Base-by-base conservation (phyloP, 2,113 vertebrate genomes). In the Ailurus styani region DNA sequence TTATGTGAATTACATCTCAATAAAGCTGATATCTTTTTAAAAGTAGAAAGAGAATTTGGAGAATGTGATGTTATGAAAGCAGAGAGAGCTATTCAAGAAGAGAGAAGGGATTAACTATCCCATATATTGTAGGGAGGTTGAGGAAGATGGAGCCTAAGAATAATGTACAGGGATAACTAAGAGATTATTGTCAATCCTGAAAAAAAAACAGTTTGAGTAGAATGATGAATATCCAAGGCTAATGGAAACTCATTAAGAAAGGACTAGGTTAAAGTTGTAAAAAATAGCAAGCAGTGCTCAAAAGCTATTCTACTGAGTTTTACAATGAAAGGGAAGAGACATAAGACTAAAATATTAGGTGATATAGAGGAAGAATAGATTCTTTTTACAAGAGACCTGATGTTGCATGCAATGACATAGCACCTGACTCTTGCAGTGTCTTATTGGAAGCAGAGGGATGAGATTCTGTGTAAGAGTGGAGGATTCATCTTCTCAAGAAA, bases 221-320 rank as follows among this genome's bases (percentile, higher is more conserved):
- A 83, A 45, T 60, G 29, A 60, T 29, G n/a, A 54, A 20, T 40
- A 87, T 50, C 47, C 34, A 55, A 89, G 60, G 18, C 82, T 57
- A 73, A 72, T 52, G 45, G 40, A 21, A 88, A 90, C 52, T 55
- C 75, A 66, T 68, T 75, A 95, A 66, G 11, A 34, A 90, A 93
- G 4, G 2, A 6, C 34, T 20, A 73, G 25, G 50, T 78, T 89
- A 40, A 82, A 92, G 40, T 60, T 81, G 37, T 78, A 77, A 91
- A 31, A 27, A 81, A 94, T 47, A 85, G 55, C 14, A 89, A 95
- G 23, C 23, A 57, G 25, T 45, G 45, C 20, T 77, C 73, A 86
- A 34, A 96, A 92, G 0, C 83, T 77, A 84, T 40, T 64, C 60
- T 78, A 42, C 62, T 94, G 62, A 91, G 40, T 83, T 97, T 94